Percentiles rank a stretch among this genome's conserved stretches.
Conservation (phyloP, 2,113 vertebrate genomes). For the Pluvialis apricaria region DNA sequence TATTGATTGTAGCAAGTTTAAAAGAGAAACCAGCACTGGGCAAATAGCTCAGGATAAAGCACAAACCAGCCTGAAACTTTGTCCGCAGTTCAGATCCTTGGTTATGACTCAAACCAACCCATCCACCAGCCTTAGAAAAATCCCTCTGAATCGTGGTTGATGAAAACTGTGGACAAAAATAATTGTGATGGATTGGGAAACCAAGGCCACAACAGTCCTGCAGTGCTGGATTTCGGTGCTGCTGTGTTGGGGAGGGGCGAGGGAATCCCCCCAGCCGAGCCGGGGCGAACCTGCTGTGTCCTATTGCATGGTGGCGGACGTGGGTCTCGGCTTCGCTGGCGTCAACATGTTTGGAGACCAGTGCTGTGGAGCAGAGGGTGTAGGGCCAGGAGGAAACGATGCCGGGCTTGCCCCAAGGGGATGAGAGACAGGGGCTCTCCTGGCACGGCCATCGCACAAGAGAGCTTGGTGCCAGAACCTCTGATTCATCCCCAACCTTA, state of each 20-base stretch:
- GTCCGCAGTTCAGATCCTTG: neutral
- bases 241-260: neutral
- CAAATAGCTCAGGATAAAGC: constrained; percentile 12
- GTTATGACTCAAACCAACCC: neutral
- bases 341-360: accelerated
- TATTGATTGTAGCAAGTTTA: neutral
- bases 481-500: neutral
- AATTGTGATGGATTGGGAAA: neutral
- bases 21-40: neutral
- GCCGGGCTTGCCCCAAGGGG: neutral
- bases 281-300: accelerated
- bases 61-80: neutral
- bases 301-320: accelerated
- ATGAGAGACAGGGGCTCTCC: neutral
- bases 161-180: neutral
- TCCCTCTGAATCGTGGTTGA: neutral
- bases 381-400: neutral
- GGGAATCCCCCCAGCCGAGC: neutral
- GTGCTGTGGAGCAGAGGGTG: neutral
- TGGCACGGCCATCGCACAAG: accelerated
- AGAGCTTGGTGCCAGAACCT: neutral
- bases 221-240: neutral
- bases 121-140: neutral
- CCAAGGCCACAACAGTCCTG: neutral
- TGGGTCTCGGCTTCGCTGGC: accelerated